A percentile compares a stretch with the other conserved stretches of the same genome.
phyloP scores from a whole-genome alignment of 2,797 vertebrate genomes.

The Cossypha niveicapilla region DNA sequence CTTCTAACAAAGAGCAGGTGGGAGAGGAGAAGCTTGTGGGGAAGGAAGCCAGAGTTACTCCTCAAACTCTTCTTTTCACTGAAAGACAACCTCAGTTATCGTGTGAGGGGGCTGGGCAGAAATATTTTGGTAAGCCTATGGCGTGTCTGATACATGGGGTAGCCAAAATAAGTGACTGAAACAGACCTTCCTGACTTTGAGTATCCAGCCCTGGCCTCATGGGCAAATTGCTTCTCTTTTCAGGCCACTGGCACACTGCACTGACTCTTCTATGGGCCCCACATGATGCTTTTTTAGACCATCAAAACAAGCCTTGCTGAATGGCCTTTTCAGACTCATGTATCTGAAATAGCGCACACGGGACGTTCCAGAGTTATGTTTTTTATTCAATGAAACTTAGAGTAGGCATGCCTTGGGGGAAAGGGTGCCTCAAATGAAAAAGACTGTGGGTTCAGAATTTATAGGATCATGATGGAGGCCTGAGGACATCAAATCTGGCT shows the following conservation, averaged over 20 bases:
- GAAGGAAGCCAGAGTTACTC: not conserved
- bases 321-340: not conserved
- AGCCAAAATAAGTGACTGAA: not conserved
- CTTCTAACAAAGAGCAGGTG: not conserved
- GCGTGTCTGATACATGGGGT: rapidly evolving
- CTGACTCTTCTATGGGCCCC: not conserved
- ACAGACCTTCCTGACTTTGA: not conserved
- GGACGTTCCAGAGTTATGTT: not conserved
- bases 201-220: not conserved
- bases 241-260: not conserved
- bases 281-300: not conserved
- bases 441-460: not conserved
- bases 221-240: not conserved
- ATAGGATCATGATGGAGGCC: not conserved
- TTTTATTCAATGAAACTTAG: not conserved
- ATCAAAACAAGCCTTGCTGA: not conserved
- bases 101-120: not conserved
- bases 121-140: not conserved
- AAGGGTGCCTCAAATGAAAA: not conserved
- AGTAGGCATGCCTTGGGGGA: not conserved
- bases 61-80: not conserved
- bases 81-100: not conserved
- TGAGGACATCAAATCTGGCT: not conserved
- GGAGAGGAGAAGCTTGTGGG: not conserved
- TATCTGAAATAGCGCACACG: not conserved